These are phyloP conservation scores for Xestia c-nigrum DNA, from an alignment of 2,888 invertebrate genomes.

Conservation along the genomic window DNA sequence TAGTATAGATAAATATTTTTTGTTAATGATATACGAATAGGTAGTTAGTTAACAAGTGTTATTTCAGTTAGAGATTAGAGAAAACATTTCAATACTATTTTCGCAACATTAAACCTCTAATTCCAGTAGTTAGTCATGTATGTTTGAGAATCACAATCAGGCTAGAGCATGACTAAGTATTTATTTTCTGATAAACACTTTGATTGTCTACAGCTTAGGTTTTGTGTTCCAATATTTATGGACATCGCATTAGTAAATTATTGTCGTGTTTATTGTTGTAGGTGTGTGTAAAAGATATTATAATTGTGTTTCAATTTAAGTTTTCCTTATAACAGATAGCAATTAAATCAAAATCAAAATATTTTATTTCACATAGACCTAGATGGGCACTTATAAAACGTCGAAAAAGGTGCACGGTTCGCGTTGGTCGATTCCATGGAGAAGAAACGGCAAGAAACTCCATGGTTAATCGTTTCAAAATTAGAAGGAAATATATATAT, in stretches of 20 bases:
- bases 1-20: too few relatives aligned
- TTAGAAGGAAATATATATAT: background rate
- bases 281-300: background rate
- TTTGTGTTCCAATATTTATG: constrained; percentile 10
- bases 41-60: background rate
- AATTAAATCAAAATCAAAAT: too few relatives aligned
- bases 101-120: background rate
- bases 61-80: background rate
- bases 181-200: constrained; percentile 34
- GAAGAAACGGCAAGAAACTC: too few relatives aligned
- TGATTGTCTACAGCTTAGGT: background rate
- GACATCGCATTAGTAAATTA: background rate
- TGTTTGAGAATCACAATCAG: constrained; percentile 43
- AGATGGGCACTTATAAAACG: too few relatives aligned
- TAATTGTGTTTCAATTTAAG: too few relatives aligned
- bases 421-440: too few relatives aligned
- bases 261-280: constrained; percentile 6
- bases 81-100: background rate
- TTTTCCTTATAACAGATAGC: constrained; percentile 1
- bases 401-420: too few relatives aligned
- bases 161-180: constrained; percentile 13
- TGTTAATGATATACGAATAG: too few relatives aligned
- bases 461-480: too few relatives aligned
- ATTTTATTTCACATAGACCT: too few relatives aligned
- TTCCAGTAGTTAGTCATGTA: constrained; percentile 23